phyloP scores from a whole-genome alignment of 1,140 invertebrate genomes.

The Trichonephila clavipes region DNA sequence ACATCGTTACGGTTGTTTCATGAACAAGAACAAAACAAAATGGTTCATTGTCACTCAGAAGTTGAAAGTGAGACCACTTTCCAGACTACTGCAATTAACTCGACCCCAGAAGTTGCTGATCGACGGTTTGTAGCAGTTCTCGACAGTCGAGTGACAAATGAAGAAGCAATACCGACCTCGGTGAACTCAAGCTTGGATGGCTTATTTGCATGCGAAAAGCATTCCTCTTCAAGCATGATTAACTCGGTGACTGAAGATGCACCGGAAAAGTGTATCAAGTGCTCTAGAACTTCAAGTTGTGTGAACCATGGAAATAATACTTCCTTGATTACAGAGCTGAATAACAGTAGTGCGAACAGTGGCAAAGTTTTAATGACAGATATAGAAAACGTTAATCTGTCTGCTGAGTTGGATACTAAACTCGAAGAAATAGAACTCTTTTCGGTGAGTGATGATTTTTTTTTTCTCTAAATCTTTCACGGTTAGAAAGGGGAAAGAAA shows the following conservation, averaged over 20 bases:
- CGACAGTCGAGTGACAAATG: not conserved
- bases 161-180: not conserved
- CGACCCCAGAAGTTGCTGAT: not conserved
- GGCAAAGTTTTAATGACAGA: not conserved
- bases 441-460: not conserved
- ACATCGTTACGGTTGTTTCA: too few relatives aligned
- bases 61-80: slow-evolving; percentile 1
- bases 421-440: slow-evolving; percentile 20
- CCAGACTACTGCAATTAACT: not conserved
- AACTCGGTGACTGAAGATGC: slow-evolving; percentile 20
- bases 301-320: slow-evolving; percentile 19
- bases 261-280: not conserved
- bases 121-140: not conserved
- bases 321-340: not conserved
- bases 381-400: not conserved
- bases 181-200: slow-evolving; percentile 3
- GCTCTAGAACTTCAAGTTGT: not conserved
- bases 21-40: not conserved
- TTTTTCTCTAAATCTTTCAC: not conserved
- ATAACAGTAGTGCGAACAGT: not conserved
- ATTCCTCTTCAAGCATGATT: not conserved
- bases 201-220: not conserved
- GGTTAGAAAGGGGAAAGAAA: too few relatives aligned
- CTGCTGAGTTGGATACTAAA: not conserved
- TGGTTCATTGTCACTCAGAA: not conserved